Base-by-base conservation (phyloP, 1,140 invertebrate species). In the Sinonovacula constricta region DNA sequence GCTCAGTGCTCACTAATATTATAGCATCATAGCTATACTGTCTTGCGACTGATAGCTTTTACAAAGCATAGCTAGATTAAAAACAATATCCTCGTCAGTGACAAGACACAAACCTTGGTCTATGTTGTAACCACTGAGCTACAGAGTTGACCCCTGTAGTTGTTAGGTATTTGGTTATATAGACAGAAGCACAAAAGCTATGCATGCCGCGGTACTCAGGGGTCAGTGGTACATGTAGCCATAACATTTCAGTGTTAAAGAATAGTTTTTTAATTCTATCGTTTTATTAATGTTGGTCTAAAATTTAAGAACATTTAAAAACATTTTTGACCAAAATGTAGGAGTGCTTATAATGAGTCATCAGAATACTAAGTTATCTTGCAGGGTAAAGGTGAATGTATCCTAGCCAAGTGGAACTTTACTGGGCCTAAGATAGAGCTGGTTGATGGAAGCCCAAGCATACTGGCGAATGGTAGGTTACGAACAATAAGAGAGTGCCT, bases 381-480 rank as follows among this genome's bases (percentile, higher is more conserved):
- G 18, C 53, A 85, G 83, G 83, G 83, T 30, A 30, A 45, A 71
- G 81, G 83, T 28, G 69, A 81, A 15, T 63, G 57, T 56, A 45
- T 81, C 0, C 18, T 85, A 15, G 68, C 66, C 63, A 65, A 63
- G 66, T 85, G 83, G 83, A 67, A 26, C 22, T 81, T 65, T 36
- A 45, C 65, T 24, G 36, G 74, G 34, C 53, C 57, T 33, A 53
- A 22, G 22, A 26, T 79, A n/a, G 39, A 69, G n/a, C 45, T 79
- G 24, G 34, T 26, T 31, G 67, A 72, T 28, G 18, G 49, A 36
- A 49, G 67, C n/a, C 18, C 33, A 30, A 66, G 51, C 57, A 39
- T 69, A 12, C n/a, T 69, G 15, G 28, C 39, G 5, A n/a, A 66
- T 33, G 63, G 79, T 80, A 56, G 22, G 63, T 24, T 77, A 26